Conservation (phyloP, 92 coral and sea anemone genomes). For the Phenganax stokvisi region DNA sequence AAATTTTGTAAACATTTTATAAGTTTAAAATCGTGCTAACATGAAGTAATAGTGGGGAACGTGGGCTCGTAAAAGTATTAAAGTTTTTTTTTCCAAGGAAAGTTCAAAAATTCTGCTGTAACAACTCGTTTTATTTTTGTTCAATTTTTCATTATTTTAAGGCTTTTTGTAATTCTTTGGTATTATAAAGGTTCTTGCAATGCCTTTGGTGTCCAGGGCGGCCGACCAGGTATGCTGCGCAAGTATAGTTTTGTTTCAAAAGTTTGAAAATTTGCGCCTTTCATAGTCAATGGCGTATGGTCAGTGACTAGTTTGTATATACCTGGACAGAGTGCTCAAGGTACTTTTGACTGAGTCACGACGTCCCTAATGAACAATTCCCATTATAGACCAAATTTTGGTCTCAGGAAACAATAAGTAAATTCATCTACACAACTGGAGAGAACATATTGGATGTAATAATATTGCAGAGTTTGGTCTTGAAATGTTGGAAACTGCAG, state of each 20-base stretch:
- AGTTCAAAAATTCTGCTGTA: neutral
- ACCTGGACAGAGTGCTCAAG: too few relatives aligned
- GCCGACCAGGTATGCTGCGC: neutral
- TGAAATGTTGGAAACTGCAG: too few relatives aligned
- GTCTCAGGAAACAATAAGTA: too few relatives aligned
- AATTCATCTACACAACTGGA: too few relatives aligned
- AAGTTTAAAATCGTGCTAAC: neutral
- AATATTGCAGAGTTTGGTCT: too few relatives aligned
- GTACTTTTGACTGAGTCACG: too few relatives aligned
- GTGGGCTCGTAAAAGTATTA: neutral
- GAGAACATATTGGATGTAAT: too few relatives aligned
- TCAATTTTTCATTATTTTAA: neutral
- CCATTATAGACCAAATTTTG: too few relatives aligned
- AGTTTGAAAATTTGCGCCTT: neutral
- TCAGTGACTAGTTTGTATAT: too few relatives aligned
- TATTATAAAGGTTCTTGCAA: neutral
- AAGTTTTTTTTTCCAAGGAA: neutral
- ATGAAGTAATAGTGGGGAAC: neutral
- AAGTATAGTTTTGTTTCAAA: neutral
- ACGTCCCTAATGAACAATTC: too few relatives aligned
- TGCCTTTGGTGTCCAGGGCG: conserved; percentile 1
- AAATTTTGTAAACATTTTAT: too few relatives aligned
- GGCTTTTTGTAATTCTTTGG: neutral
- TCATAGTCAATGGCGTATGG: neutral
- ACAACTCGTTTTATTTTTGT: neutral